Percentiles rank a stretch among this genome's conserved stretches.
These are phyloP conservation scores for fruit fly (Drosophila melanogaster) DNA, from an alignment of 1,140 invertebrate species.

Conservation along the genomic window DNA sequence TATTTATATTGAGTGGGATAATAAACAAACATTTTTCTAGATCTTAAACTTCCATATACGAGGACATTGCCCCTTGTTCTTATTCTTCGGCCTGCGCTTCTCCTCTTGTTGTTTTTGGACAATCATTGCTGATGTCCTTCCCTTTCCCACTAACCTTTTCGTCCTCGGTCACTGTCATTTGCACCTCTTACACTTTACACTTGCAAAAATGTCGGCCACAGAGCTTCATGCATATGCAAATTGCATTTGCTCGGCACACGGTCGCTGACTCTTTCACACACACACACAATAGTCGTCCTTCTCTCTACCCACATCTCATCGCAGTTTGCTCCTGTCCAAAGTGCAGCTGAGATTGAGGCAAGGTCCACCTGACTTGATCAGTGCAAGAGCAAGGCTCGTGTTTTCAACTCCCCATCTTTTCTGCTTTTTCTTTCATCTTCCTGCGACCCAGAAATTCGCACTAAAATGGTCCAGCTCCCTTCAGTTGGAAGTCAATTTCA, in stretches of 20 bases:
- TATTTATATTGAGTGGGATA: too few relatives aligned
- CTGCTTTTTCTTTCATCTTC: neutral
- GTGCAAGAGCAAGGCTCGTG: constrained; percentile 27
- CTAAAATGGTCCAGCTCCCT: constrained; percentile 6
- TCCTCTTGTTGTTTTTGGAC: constrained; percentile 41
- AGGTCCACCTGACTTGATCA: constrained; percentile 39
- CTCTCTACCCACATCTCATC: neutral
- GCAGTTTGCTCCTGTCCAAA: constrained; percentile 22
- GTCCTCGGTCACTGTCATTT: constrained; percentile 72
- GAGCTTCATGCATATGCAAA: constrained; percentile 81
- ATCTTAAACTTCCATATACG: constrained; percentile 1
- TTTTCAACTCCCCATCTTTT: neutral
- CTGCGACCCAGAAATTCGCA: neutral
- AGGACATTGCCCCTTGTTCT: constrained; percentile 5
- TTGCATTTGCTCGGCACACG: constrained; percentile 65
- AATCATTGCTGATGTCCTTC: constrained; percentile 48
- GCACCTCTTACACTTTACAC: constrained; percentile 81
- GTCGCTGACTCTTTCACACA: constrained; percentile 7
- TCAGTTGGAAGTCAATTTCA: neutral
- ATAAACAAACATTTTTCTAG: too few relatives aligned
- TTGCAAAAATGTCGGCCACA: constrained; percentile 80
- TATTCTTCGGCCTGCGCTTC: neutral
- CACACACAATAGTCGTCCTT: neutral
- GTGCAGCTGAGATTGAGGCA: constrained; percentile 52
- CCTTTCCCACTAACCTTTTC: neutral